phyloP scores from a whole-genome alignment of 2,113 vertebrate genomes.

The Tyto alba region DNA sequence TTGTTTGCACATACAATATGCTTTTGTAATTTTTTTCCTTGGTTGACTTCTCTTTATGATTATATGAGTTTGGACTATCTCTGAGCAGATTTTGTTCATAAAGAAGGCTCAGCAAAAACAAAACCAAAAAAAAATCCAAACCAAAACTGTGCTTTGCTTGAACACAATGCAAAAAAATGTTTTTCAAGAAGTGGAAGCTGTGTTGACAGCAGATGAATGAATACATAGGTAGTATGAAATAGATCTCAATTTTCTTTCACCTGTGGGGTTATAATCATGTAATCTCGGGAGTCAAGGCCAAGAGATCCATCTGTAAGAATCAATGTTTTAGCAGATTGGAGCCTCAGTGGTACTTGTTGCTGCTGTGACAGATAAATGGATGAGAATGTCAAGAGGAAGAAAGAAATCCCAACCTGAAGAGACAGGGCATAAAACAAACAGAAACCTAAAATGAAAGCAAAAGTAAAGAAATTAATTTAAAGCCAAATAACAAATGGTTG shows the following conservation, averaged over 20 bases:
- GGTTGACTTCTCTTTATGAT: background rate
- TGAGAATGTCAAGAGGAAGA: conserved; percentile 16
- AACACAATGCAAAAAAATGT: background rate
- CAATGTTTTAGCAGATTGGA: background rate
- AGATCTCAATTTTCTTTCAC: conserved; percentile 15
- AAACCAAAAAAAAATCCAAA: background rate
- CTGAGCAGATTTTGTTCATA: background rate
- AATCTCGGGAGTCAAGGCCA: background rate
- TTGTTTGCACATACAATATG: background rate
- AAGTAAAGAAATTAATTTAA: conserved; percentile 34
- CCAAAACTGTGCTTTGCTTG: background rate
- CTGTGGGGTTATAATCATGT: background rate
- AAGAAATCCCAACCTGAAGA: conserved; percentile 50
- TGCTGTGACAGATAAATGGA: background rate
- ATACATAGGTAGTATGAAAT: background rate
- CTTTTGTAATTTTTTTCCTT: background rate
- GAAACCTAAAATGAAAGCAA: background rate
- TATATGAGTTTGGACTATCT: background rate
- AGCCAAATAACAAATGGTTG: conserved; percentile 25
- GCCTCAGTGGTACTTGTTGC: background rate
- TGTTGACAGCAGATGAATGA: background rate
- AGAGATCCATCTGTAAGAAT: conserved; percentile 26
- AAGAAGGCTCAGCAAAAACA: background rate
- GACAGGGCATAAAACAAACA: conserved; percentile 29
- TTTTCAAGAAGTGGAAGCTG: background rate